Percentiles rank a stretch among this genome's conserved stretches.
Conservation (phyloP, 2,888 invertebrate genomes). For the Tipula lateralis region DNA sequence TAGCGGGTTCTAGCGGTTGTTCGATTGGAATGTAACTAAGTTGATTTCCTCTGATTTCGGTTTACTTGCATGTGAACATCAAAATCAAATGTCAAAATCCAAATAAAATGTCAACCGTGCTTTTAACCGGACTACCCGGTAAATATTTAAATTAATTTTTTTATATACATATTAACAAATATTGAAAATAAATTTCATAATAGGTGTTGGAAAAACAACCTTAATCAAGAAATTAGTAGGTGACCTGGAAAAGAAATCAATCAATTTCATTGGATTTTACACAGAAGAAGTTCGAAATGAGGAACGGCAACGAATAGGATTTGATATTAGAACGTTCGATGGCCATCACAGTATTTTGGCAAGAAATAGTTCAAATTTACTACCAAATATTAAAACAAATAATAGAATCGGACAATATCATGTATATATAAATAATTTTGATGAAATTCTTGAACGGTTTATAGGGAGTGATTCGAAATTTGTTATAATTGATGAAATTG, state of each 20-base stretch:
- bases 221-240: slow-evolving; percentile 52
- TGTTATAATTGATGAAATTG: slow-evolving; percentile 45
- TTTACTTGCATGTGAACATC: too few species aligned
- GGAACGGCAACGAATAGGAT: slow-evolving; percentile 54
- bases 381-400: background rate
- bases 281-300: slow-evolving; percentile 58
- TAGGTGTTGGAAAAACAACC: slow-evolving; percentile 65
- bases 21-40: too few species aligned
- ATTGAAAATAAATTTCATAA: background rate
- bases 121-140: background rate
- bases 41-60: too few species aligned
- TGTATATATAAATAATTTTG: slow-evolving; percentile 57
- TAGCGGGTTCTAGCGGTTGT: too few species aligned
- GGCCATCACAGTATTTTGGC: slow-evolving; percentile 53
- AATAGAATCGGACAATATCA: slow-evolving; percentile 57
- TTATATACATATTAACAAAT: background rate
- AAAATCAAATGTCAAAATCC: too few species aligned
- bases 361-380: slow-evolving; percentile 38
- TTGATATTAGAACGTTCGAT: slow-evolving; percentile 56
- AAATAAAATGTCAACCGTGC: background rate
- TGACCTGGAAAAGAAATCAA: slow-evolving; percentile 42
- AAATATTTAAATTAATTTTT: background rate
- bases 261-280: slow-evolving; percentile 55
- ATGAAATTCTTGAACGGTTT: slow-evolving; percentile 54
- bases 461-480: slow-evolving; percentile 32